Percentiles rank a stretch among this genome's conserved stretches.
Evolutionary conservation across 2,797 vertebrate species (phyloP).

Genomic region (Spinus pinus): DNA sequence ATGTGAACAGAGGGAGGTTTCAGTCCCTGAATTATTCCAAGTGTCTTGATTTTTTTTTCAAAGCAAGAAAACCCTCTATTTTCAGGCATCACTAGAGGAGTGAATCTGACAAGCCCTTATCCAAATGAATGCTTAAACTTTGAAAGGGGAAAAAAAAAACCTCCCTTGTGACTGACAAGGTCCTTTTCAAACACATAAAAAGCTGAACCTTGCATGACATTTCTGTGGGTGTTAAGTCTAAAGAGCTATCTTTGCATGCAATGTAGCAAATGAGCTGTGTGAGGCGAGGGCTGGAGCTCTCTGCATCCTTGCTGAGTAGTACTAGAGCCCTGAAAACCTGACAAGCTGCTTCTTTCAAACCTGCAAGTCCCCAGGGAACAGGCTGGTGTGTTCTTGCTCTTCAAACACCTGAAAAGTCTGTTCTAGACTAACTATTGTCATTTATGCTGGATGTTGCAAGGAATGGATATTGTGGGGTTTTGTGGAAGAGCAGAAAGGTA

Average conservation of each 20-base stretch:
- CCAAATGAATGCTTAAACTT: background rate
- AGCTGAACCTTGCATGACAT: background rate
- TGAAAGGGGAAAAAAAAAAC: background rate
- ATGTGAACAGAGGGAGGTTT: background rate
- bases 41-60: background rate
- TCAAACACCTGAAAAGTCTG: background rate
- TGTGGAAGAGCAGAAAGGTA: background rate
- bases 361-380: background rate
- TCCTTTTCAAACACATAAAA: constrained; percentile 21
- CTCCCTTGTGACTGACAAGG: background rate
- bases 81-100: background rate
- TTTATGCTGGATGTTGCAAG: background rate
- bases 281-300: background rate
- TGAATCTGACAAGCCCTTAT: constrained; percentile 14
- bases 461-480: background rate
- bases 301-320: background rate
- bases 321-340: background rate
- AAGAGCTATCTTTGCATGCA: background rate
- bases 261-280: background rate
- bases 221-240: constrained; percentile 16
- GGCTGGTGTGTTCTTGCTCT: background rate
- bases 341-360: background rate
- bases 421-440: background rate
- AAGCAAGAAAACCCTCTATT: background rate
- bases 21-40: background rate